Conservation (phyloP, 2,797 vertebrate genomes). For the Artibeus jamaicensis region DNA sequence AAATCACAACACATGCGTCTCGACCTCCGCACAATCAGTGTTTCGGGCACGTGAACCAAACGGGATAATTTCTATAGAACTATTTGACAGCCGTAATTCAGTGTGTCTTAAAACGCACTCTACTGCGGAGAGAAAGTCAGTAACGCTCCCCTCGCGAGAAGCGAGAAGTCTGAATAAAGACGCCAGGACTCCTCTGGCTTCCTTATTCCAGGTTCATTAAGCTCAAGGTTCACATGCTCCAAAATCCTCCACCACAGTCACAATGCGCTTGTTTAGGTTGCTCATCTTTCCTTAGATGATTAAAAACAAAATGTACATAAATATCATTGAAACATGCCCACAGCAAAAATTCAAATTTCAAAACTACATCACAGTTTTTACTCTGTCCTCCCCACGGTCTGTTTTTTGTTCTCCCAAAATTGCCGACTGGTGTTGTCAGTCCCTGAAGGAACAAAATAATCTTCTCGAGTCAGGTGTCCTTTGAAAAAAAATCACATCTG, state of each 20-base stretch:
- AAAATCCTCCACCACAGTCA: constrained; percentile 51
- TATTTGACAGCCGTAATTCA: constrained; percentile 37
- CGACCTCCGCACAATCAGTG: neutral
- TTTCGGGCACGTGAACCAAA: neutral
- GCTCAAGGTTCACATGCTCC: constrained; percentile 46
- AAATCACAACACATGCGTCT: neutral
- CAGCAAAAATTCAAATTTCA: constrained; percentile 54
- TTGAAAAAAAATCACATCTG: constrained; percentile 72
- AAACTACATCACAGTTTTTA: constrained; percentile 28
- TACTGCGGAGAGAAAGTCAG: constrained; percentile 62
- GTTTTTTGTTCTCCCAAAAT: neutral
- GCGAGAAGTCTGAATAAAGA: constrained; percentile 67
- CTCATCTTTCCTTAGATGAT: constrained; percentile 40
- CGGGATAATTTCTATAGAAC: constrained; percentile 24
- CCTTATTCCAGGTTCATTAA: constrained; percentile 67
- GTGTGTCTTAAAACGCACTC: constrained; percentile 48
- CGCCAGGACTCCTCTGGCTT: constrained; percentile 58
- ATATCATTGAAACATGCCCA: neutral
- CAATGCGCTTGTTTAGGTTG: constrained; percentile 40
- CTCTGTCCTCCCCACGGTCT: neutral
- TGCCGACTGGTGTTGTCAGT: neutral
- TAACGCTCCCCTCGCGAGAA: constrained; percentile 68
- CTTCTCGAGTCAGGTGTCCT: constrained; percentile 49
- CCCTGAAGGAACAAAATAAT: constrained; percentile 52
- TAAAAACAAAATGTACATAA: neutral